Percentiles rank a stretch among this genome's conserved stretches.
These are phyloP conservation scores for Semicossyphus pulcher DNA, from an alignment of 2,113 vertebrate genomes.

Conservation along the genomic window DNA sequence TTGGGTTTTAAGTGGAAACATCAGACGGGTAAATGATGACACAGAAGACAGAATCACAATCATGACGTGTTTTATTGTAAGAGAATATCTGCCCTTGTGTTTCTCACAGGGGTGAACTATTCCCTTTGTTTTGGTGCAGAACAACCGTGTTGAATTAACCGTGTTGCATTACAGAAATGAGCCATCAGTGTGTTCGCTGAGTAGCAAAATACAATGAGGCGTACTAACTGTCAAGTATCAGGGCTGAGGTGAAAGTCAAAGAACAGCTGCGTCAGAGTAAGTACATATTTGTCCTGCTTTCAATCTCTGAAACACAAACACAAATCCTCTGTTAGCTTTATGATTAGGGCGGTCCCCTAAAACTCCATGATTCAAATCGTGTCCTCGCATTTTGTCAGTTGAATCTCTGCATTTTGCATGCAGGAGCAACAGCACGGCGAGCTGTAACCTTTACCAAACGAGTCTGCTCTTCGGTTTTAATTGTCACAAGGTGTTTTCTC, in stretches of 20 bases:
- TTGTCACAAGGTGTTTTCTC: too few relatives aligned
- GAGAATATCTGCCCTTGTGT: constrained; percentile 25
- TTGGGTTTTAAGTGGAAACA: not conserved
- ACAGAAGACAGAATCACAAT: constrained; percentile 13
- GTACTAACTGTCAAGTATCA: constrained; percentile 26
- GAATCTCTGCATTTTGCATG: not conserved
- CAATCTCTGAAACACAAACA: not conserved
- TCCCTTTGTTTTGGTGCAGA: constrained; percentile 28
- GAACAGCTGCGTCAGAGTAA: not conserved
- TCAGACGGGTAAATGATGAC: constrained; percentile 32
- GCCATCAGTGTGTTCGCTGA: constrained; percentile 12
- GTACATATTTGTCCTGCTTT: not conserved
- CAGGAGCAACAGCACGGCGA: too few relatives aligned
- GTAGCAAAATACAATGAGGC: constrained; percentile 7
- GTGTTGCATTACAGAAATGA: constrained; percentile 6
- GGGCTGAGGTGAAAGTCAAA: constrained; percentile 11
- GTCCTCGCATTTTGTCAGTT: too few relatives aligned
- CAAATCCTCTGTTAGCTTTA: not conserved
- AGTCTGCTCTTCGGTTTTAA: too few relatives aligned
- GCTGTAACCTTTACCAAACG: too few relatives aligned
- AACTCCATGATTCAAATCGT: not conserved
- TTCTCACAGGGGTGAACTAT: not conserved
- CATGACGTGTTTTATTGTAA: constrained; percentile 62
- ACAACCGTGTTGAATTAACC: constrained; percentile 35
- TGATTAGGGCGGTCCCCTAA: not conserved